phyloP scores from a whole-genome alignment of 2,888 invertebrate species.

The Liodrosophila aerea region DNA sequence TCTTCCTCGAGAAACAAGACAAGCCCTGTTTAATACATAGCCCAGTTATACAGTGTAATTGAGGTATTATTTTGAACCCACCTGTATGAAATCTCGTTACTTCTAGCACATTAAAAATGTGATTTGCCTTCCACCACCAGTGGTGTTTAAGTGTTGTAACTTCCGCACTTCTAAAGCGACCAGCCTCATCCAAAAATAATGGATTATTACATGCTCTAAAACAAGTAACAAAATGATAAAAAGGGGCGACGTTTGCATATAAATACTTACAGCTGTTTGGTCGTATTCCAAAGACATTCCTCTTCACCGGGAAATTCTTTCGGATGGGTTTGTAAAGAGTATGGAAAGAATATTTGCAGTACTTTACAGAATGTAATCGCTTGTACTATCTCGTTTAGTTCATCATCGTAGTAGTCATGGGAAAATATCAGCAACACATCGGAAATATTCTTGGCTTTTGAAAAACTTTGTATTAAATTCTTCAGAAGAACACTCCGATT shows the following conservation, averaged over 20 bases:
- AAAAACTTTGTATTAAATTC: slow-evolving; percentile 94
- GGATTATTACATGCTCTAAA: too few relatives aligned
- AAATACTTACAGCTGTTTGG: slow-evolving; percentile 89
- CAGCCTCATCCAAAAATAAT: too few relatives aligned
- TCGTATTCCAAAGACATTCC: slow-evolving; percentile 94
- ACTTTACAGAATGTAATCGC: slow-evolving; percentile 96
- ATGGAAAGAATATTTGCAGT: slow-evolving; percentile 93
- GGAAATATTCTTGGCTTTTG: slow-evolving; percentile 94
- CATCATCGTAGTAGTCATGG: slow-evolving; percentile 95
- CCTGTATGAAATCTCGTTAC: slow-evolving; percentile 91
- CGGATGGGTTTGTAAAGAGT: slow-evolving; percentile 96
- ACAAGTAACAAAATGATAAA: too few relatives aligned
- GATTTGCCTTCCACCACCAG: slow-evolving; percentile 99
- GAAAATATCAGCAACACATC: slow-evolving; percentile 94
- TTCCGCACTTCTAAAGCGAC: too few relatives aligned
- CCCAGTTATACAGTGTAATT: too few relatives aligned
- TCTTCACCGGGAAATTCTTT: slow-evolving; percentile 95
- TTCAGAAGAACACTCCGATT: slow-evolving; percentile 83
- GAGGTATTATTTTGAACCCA: slow-evolving; percentile 37
- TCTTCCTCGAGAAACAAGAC: slow-evolving; percentile 98
- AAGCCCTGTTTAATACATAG: slow-evolving; percentile 84
- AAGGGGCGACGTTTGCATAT: too few relatives aligned
- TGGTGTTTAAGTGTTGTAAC: slow-evolving; percentile 97
- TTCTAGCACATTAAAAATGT: slow-evolving; percentile 94
- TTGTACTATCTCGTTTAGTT: slow-evolving; percentile 93